phyloP scores from a whole-genome alignment of 2,797 vertebrate genomes.

The Lerista edwardsae region DNA sequence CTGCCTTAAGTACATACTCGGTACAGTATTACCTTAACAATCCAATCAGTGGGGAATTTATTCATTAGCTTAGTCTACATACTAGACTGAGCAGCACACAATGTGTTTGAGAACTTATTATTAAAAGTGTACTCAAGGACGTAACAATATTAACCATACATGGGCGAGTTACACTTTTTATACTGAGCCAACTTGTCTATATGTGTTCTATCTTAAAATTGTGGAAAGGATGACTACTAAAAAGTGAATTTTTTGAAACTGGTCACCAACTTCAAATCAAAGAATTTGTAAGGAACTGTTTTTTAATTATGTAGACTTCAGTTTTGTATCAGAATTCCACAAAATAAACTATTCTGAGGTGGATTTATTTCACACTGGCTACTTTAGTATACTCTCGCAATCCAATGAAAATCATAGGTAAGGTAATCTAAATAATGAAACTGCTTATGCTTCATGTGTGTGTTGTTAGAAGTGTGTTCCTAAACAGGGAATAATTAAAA shows the following conservation, averaged over 20 bases:
- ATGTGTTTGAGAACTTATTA: conserved; percentile 61
- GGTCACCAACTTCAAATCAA: conserved; percentile 73
- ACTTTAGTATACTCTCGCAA: neutral
- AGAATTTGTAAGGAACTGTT: conserved; percentile 73
- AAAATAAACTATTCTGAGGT: conserved; percentile 66
- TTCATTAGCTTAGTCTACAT: conserved; percentile 53
- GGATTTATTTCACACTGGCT: conserved; percentile 15
- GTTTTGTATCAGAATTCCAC: conserved; percentile 56
- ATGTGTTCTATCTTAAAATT: conserved; percentile 72
- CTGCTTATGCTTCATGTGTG: neutral
- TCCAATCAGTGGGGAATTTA: conserved; percentile 72
- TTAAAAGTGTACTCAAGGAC: conserved; percentile 69
- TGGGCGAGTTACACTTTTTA: conserved; percentile 58
- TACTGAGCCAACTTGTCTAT: conserved; percentile 60
- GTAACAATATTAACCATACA: conserved; percentile 59
- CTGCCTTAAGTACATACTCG: conserved; percentile 65
- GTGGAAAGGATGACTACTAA: conserved; percentile 71
- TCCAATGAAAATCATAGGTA: neutral
- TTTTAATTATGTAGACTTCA: conserved; percentile 75
- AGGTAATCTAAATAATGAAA: neutral
- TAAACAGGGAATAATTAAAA: no score
- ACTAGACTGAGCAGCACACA: conserved; percentile 33
- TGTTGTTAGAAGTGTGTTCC: no score
- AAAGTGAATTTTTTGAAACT: conserved; percentile 63
- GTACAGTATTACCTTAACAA: conserved; percentile 55